Conservation (phyloP, 2,888 invertebrate genomes). For the Muscina levida region DNA sequence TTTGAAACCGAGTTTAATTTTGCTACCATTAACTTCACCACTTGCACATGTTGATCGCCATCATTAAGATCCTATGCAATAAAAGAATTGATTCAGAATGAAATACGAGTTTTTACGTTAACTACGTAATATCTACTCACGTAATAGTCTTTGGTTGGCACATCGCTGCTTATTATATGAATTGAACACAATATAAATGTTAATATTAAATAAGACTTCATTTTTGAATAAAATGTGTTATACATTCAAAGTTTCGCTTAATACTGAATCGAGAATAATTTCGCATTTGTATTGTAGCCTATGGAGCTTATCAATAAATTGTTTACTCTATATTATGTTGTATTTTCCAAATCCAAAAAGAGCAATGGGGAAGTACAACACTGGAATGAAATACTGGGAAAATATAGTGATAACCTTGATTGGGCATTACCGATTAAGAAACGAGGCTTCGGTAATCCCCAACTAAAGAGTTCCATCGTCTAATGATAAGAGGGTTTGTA, state of each 20-base stretch:
- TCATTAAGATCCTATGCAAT: constrained; percentile 1
- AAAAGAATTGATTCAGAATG: neutral
- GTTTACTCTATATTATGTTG: no score
- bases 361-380: no score
- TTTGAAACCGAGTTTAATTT: neutral
- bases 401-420: no score
- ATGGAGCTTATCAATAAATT: no score
- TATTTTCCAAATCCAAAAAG: no score
- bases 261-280: constrained; percentile 12
- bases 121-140: constrained; percentile 1
- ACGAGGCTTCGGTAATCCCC: no score
- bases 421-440: no score
- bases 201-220: constrained; percentile 5
- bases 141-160: neutral
- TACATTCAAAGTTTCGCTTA: neutral
- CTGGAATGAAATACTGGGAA: no score
- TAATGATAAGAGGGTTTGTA: no score
- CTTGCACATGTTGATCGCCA: neutral
- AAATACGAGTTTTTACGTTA: neutral
- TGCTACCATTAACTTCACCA: constrained; percentile 6
- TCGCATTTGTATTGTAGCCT: no score
- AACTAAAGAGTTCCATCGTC: no score
- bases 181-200: neutral
- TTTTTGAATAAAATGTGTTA: neutral
- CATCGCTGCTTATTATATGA: neutral